These are phyloP conservation scores for Ceramica pisi DNA, from an alignment of 2,888 invertebrate genomes.

Conservation along the genomic window DNA sequence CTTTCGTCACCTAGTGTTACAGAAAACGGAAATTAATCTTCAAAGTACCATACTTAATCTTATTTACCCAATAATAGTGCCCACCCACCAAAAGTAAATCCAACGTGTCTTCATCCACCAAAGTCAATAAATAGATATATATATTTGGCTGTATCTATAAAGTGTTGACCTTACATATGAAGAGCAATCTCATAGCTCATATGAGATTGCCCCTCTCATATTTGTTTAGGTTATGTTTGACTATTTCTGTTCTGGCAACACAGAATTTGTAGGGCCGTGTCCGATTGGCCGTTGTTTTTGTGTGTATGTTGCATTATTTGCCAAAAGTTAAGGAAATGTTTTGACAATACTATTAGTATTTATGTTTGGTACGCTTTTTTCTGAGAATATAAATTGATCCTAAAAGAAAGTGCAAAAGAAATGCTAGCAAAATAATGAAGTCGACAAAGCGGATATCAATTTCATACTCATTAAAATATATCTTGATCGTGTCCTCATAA, in stretches of 20 bases:
- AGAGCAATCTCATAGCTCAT: constrained; percentile 45
- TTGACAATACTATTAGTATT: background rate
- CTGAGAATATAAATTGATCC: too few species aligned
- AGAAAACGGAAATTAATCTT: background rate
- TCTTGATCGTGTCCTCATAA: background rate
- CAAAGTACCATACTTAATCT: background rate
- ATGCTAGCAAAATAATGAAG: background rate
- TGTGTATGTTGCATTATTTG: background rate
- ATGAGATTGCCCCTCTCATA: constrained; percentile 54
- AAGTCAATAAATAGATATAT: constrained; percentile 15
- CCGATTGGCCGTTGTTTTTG: constrained; percentile 17
- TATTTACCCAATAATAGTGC: background rate
- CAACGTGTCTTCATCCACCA: background rate
- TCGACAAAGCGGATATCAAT: background rate
- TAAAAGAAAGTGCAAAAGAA: background rate
- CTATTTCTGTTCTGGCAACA: constrained; percentile 40
- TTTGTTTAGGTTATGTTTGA: constrained; percentile 56
- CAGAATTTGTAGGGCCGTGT: constrained; percentile 19
- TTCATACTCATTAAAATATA: background rate
- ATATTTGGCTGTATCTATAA: constrained; percentile 21
- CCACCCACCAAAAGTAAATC: background rate
- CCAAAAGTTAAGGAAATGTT: background rate
- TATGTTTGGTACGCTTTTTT: too few species aligned
- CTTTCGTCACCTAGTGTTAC: background rate
- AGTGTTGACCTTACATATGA: constrained; percentile 50